Evolutionary conservation across 2,888 invertebrate genomes (phyloP).

Genomic region (Calliopum simillimum): DNA sequence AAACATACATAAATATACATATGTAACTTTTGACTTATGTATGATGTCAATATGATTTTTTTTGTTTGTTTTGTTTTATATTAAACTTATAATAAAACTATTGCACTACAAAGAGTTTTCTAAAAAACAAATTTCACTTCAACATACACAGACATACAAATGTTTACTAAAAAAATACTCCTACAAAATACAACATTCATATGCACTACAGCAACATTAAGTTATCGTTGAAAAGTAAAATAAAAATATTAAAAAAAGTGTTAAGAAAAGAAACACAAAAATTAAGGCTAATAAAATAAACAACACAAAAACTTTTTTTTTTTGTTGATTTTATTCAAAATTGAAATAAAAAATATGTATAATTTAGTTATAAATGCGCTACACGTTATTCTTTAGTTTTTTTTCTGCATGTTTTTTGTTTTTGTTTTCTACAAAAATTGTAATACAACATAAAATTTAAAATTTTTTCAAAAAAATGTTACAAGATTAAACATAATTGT

Average conservation of each 20-base stretch:
- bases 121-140: background rate
- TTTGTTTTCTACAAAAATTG: slow-evolving; percentile 8
- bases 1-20: no score
- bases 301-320: background rate
- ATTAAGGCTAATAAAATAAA: slow-evolving; percentile 14
- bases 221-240: no score
- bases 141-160: no score
- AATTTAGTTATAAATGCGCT: slow-evolving; percentile 35
- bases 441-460: background rate
- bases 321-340: slow-evolving; percentile 30
- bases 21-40: no score
- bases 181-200: no score
- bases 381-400: background rate
- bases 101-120: background rate
- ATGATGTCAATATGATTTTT: no score
- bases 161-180: no score
- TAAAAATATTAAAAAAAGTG: no score
- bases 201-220: no score
- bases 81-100: background rate
- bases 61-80: background rate
- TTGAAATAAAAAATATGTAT: slow-evolving; percentile 24
- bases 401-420: slow-evolving; percentile 3
- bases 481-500: slow-evolving; percentile 28
- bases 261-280: no score
- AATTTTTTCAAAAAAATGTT: slow-evolving; percentile 34